Conservation (phyloP, 1,140 invertebrate species). For the Chironomus striatipennis region DNA sequence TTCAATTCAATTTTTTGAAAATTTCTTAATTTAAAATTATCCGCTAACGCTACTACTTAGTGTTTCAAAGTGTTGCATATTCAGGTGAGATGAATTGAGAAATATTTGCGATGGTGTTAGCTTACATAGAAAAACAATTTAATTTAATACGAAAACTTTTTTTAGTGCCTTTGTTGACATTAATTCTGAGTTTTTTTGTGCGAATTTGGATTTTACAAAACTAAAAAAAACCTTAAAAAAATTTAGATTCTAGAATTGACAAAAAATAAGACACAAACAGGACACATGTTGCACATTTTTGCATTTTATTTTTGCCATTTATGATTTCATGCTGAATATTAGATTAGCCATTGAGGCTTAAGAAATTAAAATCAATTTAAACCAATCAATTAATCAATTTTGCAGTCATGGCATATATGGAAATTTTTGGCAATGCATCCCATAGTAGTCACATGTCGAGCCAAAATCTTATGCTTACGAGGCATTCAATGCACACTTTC, state of each 20-base stretch:
- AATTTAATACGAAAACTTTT: no score
- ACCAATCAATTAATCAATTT: slow-evolving; percentile 28
- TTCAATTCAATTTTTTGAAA: slow-evolving; percentile 29
- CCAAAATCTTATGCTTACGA: slow-evolving; percentile 55
- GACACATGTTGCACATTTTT: no score
- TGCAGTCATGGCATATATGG: slow-evolving; percentile 92
- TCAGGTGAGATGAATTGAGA: slow-evolving; percentile 64
- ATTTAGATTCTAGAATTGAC: no score
- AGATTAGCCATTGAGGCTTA: background rate
- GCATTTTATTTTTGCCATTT: no score
- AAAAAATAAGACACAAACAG: no score
- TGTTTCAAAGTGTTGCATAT: slow-evolving; percentile 90
- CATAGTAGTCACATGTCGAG: slow-evolving; percentile 54
- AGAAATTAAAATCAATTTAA: background rate
- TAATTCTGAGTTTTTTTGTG: no score
- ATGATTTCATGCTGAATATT: no score
- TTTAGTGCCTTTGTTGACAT: no score
- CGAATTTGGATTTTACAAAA: no score
- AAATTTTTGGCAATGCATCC: slow-evolving; percentile 84
- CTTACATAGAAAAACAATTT: no score
- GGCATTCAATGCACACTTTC: slow-evolving; percentile 74
- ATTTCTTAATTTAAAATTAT: slow-evolving; percentile 35
- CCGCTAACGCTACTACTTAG: slow-evolving; percentile 48
- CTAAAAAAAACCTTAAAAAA: no score
- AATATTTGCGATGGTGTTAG: no score